Base-by-base conservation (phyloP, 1,140 invertebrate species). In the Tigriopus japonicus region DNA sequence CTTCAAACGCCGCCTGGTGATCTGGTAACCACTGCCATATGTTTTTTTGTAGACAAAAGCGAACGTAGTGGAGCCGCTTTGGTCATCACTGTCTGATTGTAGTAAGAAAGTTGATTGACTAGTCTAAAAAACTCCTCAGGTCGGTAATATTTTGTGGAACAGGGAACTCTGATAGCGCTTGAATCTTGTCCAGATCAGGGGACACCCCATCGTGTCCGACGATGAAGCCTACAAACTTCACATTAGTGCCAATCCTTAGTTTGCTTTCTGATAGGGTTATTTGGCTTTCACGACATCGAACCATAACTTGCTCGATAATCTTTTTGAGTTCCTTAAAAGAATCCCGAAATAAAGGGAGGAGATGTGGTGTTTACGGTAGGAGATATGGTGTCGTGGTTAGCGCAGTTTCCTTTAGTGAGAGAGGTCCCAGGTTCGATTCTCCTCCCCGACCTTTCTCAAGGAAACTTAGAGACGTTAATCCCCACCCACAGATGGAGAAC, bases 261-360 rank as follows among this genome's bases (percentile, higher is more conserved):
- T 69, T 69, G 5, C 64, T 56, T 5, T 59, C 60, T 53, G 66
- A 67, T 0, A 69, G 62, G 15, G 60, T 70, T n/a, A 66, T 67
- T 24, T 62, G 53, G 55, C 62, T 63, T 12, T 60, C 40, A 40
- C 62, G 63, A 53, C 65, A 68, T 3, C 62, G 15, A 17, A 63
- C 12, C 0, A 43, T 0, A 42, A 60, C 7, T 55, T 53, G 14
- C 2, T 60, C 24, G 5, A 60, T 21, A 28, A 28, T 17, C 7
- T 58, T 2, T 10, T 58, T 13, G 15, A 60, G 7, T 13, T 60
- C 59, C 14, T 2, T 17, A 13, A 12, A 60, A 23, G 59, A 56
- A n/a, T 55, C 28, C 19, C 42, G 28, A 43, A 45, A 66, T 6
- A 43, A n/a, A n/a, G n/a, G n/a, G n/a, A n/a, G n/a, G n/a, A n/a